Evolutionary conservation across 2,113 vertebrate species (phyloP), one percentile per base, ranked within the genome.

Genomic region (Aptenodytes patagonicus): DNA sequence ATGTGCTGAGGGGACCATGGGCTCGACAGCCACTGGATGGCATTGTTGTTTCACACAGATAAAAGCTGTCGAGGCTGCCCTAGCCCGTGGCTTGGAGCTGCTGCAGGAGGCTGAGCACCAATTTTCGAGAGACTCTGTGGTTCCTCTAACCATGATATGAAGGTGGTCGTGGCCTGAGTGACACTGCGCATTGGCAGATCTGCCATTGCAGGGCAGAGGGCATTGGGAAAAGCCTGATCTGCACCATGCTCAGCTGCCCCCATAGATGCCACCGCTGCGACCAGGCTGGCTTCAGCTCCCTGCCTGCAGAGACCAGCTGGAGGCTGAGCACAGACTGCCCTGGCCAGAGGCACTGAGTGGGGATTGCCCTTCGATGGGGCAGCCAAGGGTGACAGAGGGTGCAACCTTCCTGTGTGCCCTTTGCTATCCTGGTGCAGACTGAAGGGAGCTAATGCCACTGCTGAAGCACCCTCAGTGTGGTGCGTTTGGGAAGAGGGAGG

Each of bases 11-110:
- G 57, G 77, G n/a, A 81, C 64, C 1, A 1, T 0, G 10, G 81
- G 54, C 34, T 20, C 16, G 49, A 46, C 79, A 47, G 78, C 84
- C 91, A 26, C 93, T 76, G 93, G 95, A 86, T 84, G 93, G 87
- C 96, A 77, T 25, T 21, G 31, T 88, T 62, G 94, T 28, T 52
- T 77, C 91, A 82, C 65, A 20, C 1, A 47, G 60, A 55, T 18
- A 11, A 2, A 32, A 22, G 38, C 55, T 29, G 68, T 2, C 3
- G 19, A 21, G 66, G 29, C 40, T 62, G 76, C 16, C 82, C 76
- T 19, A 2, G 11, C 16, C 77, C 7, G 0, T 11, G 57, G 25
- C 10, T 71, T 19, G 77, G 10, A 51, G 60, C 60, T 0, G 9
- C 78, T 2, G 32, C 78, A 5, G 65, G 54, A 34, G 13, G 7